Base-by-base conservation (phyloP, 2,113 vertebrate genomes). In the Ochotona curzoniae region DNA sequence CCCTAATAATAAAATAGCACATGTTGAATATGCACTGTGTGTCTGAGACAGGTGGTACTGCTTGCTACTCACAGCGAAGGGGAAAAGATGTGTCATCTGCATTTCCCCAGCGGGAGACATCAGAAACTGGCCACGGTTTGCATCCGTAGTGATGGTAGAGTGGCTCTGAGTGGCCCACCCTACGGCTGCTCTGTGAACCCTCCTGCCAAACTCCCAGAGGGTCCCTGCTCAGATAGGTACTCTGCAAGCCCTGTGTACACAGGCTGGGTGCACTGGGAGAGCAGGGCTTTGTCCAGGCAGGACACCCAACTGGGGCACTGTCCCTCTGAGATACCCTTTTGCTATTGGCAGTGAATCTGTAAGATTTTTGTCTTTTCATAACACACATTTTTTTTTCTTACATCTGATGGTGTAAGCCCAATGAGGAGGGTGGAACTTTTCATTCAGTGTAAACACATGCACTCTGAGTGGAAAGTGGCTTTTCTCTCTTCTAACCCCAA, bases 331-430 rank as follows among this genome's bases (percentile, higher is more conserved):
- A 8, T 18, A 0, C 8, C 38, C 38, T 44, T 44, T 44, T 44
- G 38, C 38, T 44, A 44, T 44, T 44, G 38, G 38, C 38, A 44
- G 38, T 44, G 38, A 44, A 44, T 44, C 38, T 44, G 30, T 14
- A n/a, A 88, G 18, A 30, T 54, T 80, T 80, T 63, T 9, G 78
- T 74, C 82, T 84, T 95, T 91, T 61, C 17, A 30, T 25, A 57
- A 47, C 38, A 21, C 8, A 25, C 8, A 8, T 30, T 85, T 32
- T 75, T 81, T 64, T 74, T 11, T 51, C 5, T 15, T 38, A 32
- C 51, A 25, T 47, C 64, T 71, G 49, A 82, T 23, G 13, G 60
- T 17, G 28, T 17, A 15, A 20, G 21, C 64, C 60, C 26, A 51
- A n/a, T 60, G 66, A 13, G 23, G 23, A 26, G 12, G 2, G 49